phyloP scores from a whole-genome alignment of 2,888 invertebrate genomes.

The Matsumyia berberina region DNA sequence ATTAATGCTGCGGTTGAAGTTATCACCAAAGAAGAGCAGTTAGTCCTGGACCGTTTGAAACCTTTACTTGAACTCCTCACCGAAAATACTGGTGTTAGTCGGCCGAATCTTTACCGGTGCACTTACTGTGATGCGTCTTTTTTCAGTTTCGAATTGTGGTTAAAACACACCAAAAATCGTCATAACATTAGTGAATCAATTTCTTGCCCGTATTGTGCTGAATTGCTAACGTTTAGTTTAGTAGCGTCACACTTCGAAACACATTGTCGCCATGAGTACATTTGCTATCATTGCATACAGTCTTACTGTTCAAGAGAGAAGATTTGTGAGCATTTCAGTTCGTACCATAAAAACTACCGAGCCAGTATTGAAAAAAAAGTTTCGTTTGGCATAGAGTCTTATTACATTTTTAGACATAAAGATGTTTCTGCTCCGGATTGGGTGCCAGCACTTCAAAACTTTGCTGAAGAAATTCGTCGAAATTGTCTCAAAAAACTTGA shows the following conservation, averaged over 20 bases:
- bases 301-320: constrained; percentile 28
- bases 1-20: neutral
- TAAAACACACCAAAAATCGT: no score
- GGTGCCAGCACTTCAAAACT: constrained; percentile 10
- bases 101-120: no score
- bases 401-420: constrained; percentile 44
- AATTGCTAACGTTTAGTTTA: no score
- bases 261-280: constrained; percentile 37
- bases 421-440: constrained; percentile 31
- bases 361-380: constrained; percentile 32
- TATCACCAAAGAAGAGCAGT: constrained; percentile 11
- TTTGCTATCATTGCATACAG: constrained; percentile 55
- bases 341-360: constrained; percentile 11
- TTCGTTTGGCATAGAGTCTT: neutral
- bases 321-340: constrained; percentile 33
- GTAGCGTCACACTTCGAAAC: constrained; percentile 22
- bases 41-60: neutral
- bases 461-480: neutral
- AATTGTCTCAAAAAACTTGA: constrained; percentile 12
- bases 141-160: no score
- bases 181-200: no score
- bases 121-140: no score
- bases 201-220: no score
- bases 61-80: constrained; percentile 46
- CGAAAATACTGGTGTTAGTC: no score